Percentiles rank a stretch among this genome's conserved stretches.
These are phyloP conservation scores for Notodonta dromedarius DNA, from an alignment of 2,888 invertebrate genomes.

Conservation along the genomic window DNA sequence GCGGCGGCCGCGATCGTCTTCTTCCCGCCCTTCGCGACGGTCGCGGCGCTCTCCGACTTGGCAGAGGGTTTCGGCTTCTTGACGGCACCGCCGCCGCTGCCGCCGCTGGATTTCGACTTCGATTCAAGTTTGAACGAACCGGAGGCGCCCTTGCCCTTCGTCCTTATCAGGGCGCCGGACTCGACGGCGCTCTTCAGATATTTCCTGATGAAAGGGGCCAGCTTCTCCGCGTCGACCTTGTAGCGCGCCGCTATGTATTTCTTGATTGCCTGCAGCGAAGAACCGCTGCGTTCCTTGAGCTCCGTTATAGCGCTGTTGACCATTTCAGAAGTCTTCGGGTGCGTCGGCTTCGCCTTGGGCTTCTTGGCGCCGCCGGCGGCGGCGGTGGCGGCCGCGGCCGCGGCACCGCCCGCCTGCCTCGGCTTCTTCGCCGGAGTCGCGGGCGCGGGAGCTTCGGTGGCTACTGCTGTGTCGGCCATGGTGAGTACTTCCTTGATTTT, in stretches of 20 bases:
- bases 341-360: slow-evolving; percentile 46
- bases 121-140: no score
- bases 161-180: slow-evolving; percentile 78
- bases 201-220: slow-evolving; percentile 83
- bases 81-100: no score
- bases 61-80: slow-evolving; percentile 9
- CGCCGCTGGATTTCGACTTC: no score
- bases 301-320: slow-evolving; percentile 81
- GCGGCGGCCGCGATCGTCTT: slow-evolving; percentile 42
- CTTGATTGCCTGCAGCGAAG: no score
- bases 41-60: slow-evolving; percentile 32
- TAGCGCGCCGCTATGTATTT: no score
- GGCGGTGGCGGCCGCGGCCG: slow-evolving; percentile 31
- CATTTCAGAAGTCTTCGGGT: slow-evolving; percentile 66
- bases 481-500: neutral
- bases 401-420: slow-evolving; percentile 39
- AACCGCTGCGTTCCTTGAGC: slow-evolving; percentile 38
- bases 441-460: slow-evolving; percentile 50
- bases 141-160: slow-evolving; percentile 69
- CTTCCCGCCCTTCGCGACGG: slow-evolving; percentile 38
- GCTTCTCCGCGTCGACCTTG: slow-evolving; percentile 62
- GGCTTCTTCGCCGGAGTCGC: slow-evolving; percentile 53
- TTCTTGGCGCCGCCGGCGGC: slow-evolving; percentile 17
- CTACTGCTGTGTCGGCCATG: slow-evolving; percentile 55
- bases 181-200: slow-evolving; percentile 82